These are phyloP conservation scores for Drosophila varians DNA, from an alignment of 1,140 invertebrate genomes.

Conservation along the genomic window DNA sequence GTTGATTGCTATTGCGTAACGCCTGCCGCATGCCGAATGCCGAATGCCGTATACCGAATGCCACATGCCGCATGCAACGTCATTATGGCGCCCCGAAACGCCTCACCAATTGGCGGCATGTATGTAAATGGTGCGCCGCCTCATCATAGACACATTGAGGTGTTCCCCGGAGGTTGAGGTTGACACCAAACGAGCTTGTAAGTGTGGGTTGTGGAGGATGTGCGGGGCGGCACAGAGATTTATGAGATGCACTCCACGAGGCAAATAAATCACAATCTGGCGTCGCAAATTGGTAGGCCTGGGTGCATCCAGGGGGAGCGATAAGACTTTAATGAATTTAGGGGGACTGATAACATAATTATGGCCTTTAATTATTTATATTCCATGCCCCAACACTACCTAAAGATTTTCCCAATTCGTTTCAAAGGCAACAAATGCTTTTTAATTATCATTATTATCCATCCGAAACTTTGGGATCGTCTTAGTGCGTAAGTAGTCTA, in stretches of 20 bases:
- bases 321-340: background rate
- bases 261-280: conserved; percentile 40
- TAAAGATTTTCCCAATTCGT: too few species aligned
- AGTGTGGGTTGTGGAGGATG: conserved; percentile 14
- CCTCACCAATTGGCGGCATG: conserved; percentile 31
- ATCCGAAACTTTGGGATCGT: background rate
- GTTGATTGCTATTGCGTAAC: conserved; percentile 60
- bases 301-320: background rate
- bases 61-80: conserved; percentile 38
- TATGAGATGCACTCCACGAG: conserved; percentile 39
- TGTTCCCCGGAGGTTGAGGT: conserved; percentile 25
- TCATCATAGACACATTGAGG: conserved; percentile 49
- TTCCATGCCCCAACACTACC: too few species aligned
- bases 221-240: conserved; percentile 23
- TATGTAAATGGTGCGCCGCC: conserved; percentile 39
- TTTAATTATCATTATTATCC: too few species aligned
- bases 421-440: too few species aligned
- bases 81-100: conserved; percentile 46
- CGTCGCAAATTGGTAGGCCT: background rate
- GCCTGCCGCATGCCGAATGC: conserved; percentile 23
- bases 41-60: conserved; percentile 44
- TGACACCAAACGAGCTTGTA: conserved; percentile 50
- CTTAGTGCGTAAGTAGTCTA: background rate
- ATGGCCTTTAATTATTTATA: background rate
- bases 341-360: background rate